Base-by-base conservation (phyloP, 2,888 invertebrate genomes). In the Tetragnatha montana region DNA sequence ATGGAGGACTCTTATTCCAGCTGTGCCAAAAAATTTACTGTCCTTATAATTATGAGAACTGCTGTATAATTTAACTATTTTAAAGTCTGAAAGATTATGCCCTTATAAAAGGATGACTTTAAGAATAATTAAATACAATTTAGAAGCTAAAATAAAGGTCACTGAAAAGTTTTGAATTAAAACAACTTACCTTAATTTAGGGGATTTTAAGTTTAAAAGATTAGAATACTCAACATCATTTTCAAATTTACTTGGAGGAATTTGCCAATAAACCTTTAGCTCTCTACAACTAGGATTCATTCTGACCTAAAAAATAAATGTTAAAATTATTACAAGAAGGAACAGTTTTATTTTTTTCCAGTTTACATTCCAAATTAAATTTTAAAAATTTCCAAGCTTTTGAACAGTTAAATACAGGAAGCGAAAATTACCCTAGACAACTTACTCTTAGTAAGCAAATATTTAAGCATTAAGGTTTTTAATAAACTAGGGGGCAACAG, bases 251-350 rank as follows among this genome's bases (percentile, higher is more conserved):
- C 47, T 78, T 17, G 21, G 14, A 12, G 89, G 86, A 60, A 89
- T 19, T 70, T 89, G 86, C 89, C 89, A 89, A 78, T 81, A 89
- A 12, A 89, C 86, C 76, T 86, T 81, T 14, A 89, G 12, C n/a
- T 81, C 70, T 73, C 81, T 70, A 35, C 76, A 86, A 21, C 81
- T 81, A 10, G 81, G 86, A 22, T 85, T 73, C 7, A 89, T 22
- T 86, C 76, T 81, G 10, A 89, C 89, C 89, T 89, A 60, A 35
- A 78, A 73, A 71, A 17, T 3, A 70, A 35, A 70, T 70, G 8
- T 69, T 4, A 17, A 60, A 80, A 73, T 19, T 22, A 17, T 1
- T 73, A 10, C 73, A 73, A 35, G 6, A 7, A n/a, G n/a, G n/a
- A n/a, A n/a, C n/a, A n/a, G n/a, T n/a, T n/a, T n/a, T n/a, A n/a